Base-by-base conservation (phyloP, 2,797 vertebrate genomes). In the Notolabrus celidotus region DNA sequence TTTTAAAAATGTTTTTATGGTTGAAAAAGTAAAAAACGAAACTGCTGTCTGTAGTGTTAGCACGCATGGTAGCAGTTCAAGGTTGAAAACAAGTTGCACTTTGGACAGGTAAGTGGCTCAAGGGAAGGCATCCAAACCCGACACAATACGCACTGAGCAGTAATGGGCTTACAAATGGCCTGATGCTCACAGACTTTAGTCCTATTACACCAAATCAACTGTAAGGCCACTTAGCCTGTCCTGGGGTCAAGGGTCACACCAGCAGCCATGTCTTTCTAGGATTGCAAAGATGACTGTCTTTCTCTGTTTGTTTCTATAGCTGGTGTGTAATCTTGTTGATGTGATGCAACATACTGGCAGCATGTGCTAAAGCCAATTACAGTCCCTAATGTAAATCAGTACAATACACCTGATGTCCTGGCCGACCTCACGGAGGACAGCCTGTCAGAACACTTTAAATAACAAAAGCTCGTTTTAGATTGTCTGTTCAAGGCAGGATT, bases 161-260 rank as follows among this genome's bases (percentile, higher is more conserved):
- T 85, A 84, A 88, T 60, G 67, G 62, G 79, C 73, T 91, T 88
- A 89, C 20, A 62, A 62, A 68, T 85, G 79, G 77, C 62, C 70
- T 71, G 77, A 79, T 73, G 81, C 55, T 68, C 31, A 42, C 31
- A 74, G 23, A 20, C 65, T 22, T 75, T 77, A 87, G 79, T 78
- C 79, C 67, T 58, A 33, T 81, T 78, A 83, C 16, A 51, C 66
- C 20, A 71, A 79, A 60, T 74, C 70, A 52, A 42, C 65, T 59
- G 64, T 64, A 23, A 25, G 61, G 50, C 39, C 65, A 63, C 46
- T 25, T 10, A 56, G 43, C 22, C 16, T 22, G 1, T 29, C 10
- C 38, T 31, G 10, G 42, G 77, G 53, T 80, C 73, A 73, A 22
- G 7, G 46, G 6, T 85, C 58, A 79, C 7, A 66, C 19, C 19